Conservation (phyloP, 1,140 invertebrate genomes). For the Drosophila sp. region DNA sequence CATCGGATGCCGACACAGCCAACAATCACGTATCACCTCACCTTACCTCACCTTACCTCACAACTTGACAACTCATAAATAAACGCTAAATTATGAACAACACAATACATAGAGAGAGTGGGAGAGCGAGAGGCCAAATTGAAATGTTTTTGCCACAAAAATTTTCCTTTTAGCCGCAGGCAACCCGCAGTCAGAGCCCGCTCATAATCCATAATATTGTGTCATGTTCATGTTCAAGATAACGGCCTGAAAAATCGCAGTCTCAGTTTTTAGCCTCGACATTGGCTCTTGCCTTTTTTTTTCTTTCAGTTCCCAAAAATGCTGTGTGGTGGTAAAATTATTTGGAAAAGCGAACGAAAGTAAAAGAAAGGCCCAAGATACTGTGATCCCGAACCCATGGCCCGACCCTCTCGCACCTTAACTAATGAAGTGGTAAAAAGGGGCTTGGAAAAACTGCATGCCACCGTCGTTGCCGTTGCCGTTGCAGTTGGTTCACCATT, state of each 20-base stretch:
- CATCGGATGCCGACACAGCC: constrained; percentile 38
- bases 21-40: constrained; percentile 26
- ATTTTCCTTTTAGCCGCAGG: constrained; percentile 23
- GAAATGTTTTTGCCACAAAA: constrained; percentile 68
- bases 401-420: constrained; percentile 38
- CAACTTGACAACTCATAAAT: constrained; percentile 80
- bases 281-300: constrained; percentile 16
- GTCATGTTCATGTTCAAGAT: constrained; percentile 75
- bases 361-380: constrained; percentile 65
- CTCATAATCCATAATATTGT: constrained; percentile 81
- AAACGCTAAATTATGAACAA: constrained; percentile 78
- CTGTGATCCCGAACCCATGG: constrained; percentile 15
- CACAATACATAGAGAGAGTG: constrained; percentile 22
- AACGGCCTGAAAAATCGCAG: constrained; percentile 34
- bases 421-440: constrained; percentile 76
- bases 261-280: constrained; percentile 34
- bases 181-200: constrained; percentile 38
- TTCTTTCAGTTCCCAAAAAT: constrained; percentile 19
- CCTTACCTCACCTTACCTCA: constrained; percentile 41
- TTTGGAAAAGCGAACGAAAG: constrained; percentile 76
- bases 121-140: constrained; percentile 24
- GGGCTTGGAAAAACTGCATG: constrained; percentile 58
- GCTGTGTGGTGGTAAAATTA: constrained; percentile 64
- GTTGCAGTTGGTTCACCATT: constrained; percentile 64
- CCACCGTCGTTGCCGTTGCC: constrained; percentile 27